Evolutionary conservation across 2,797 vertebrate genomes (phyloP).

Genomic region (Thamnophis elegans): DNA sequence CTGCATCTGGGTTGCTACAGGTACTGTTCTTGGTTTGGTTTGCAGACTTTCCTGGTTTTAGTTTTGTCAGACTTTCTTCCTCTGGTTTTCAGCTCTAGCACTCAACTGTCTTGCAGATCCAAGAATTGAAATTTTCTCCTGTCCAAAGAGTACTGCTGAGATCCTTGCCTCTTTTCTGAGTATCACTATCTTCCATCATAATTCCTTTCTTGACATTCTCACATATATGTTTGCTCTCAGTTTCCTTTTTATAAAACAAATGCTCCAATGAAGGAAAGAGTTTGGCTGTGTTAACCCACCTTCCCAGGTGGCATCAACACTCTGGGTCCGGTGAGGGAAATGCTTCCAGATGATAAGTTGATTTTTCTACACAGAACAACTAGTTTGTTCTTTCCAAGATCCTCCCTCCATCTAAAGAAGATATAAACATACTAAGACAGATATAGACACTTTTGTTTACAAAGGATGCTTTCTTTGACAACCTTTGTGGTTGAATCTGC

Average conservation of each 20-base stretch:
- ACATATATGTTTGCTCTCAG: neutral
- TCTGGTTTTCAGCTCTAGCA: neutral
- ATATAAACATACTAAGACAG: neutral
- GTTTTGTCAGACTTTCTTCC: neutral
- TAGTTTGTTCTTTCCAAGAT: neutral
- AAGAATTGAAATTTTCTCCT: neutral
- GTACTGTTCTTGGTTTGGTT: neutral
- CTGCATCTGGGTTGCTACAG: neutral
- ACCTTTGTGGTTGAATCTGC: neutral
- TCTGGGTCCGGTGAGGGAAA: neutral
- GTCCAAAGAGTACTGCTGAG: neutral
- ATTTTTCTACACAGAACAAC: neutral
- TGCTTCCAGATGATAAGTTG: neutral
- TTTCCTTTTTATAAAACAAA: neutral
- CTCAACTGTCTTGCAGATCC: neutral
- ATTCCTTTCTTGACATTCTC: neutral
- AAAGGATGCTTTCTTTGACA: neutral
- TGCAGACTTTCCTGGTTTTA: neutral
- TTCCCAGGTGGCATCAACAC: neutral
- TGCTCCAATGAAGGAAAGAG: neutral
- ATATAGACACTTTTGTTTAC: neutral
- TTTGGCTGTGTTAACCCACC: neutral
- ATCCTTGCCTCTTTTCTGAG: neutral
- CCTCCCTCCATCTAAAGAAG: neutral
- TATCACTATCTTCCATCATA: neutral